These are phyloP conservation scores for Chauna torquata DNA, from an alignment of 2,113 vertebrate species.

Conservation along the genomic window DNA sequence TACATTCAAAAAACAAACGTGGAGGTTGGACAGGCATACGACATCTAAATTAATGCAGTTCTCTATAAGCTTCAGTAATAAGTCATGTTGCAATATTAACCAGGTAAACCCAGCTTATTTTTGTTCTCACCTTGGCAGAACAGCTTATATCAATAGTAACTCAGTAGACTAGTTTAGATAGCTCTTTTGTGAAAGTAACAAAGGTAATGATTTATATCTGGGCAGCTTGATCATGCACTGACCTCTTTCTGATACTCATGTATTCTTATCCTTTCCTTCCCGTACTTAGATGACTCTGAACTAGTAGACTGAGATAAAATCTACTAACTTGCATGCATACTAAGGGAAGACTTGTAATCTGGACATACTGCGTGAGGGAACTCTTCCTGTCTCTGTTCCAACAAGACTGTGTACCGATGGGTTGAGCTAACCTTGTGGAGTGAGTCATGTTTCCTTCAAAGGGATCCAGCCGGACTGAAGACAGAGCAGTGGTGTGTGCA, in stretches of 20 bases:
- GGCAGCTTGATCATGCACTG: neutral
- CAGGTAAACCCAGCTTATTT: neutral
- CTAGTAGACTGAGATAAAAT: neutral
- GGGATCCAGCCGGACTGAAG: neutral
- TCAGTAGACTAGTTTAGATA: neutral
- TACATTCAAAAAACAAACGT: neutral
- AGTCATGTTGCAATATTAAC: neutral
- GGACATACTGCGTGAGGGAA: neutral
- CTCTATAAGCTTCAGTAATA: neutral
- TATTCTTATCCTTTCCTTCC: neutral
- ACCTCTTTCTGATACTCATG: neutral
- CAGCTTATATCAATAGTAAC: neutral
- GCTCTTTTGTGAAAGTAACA: neutral
- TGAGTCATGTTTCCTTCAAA: neutral
- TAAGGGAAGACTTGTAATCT: neutral
- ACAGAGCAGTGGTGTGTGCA: neutral
- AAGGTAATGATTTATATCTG: neutral
- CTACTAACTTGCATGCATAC: neutral
- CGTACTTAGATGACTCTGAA: neutral
- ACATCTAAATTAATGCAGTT: neutral
- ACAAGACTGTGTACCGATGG: neutral
- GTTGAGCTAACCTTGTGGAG: neutral
- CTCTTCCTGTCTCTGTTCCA: neutral
- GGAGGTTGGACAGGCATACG: neutral
- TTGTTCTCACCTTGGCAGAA: neutral